phyloP scores from a whole-genome alignment of 2,888 invertebrate genomes.

The Agriopis marginaria region DNA sequence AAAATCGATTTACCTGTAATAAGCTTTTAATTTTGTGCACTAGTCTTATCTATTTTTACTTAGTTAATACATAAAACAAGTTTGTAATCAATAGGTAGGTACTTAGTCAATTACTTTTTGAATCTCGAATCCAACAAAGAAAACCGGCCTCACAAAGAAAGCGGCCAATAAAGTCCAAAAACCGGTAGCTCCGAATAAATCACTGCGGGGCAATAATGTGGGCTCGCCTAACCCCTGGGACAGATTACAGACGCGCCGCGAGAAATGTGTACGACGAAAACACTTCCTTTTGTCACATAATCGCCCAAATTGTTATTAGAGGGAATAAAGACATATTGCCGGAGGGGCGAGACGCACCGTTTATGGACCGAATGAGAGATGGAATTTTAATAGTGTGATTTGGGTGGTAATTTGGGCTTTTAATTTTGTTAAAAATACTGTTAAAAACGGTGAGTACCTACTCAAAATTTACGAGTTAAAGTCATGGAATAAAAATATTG shows the following conservation, averaged over 20 bases:
- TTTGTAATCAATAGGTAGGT: too few species aligned
- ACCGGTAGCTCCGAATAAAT: slow-evolving; percentile 79
- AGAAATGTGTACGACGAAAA: slow-evolving; percentile 75
- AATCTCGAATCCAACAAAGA: slow-evolving; percentile 22
- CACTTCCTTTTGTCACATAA: slow-evolving; percentile 85
- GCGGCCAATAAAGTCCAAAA: slow-evolving; percentile 54
- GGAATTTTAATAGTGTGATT: slow-evolving; percentile 80
- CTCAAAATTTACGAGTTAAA: too few species aligned
- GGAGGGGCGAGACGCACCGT: slow-evolving; percentile 56
- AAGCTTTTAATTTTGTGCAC: too few species aligned
- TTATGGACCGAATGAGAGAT: slow-evolving; percentile 78
- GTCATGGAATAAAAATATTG: neutral
- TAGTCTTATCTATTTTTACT: too few species aligned
- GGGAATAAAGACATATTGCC: slow-evolving; percentile 84
- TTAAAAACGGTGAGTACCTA: neutral
- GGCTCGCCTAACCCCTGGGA: slow-evolving; percentile 69
- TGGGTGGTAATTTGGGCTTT: slow-evolving; percentile 56
- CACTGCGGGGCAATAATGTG: slow-evolving; percentile 82
- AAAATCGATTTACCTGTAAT: too few species aligned
- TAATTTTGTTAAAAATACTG: slow-evolving; percentile 46
- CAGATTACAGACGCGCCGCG: slow-evolving; percentile 43
- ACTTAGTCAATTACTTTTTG: neutral
- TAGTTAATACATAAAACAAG: too few species aligned
- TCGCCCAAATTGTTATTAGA: slow-evolving; percentile 86
- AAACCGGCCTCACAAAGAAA: slow-evolving; percentile 38